These are phyloP conservation scores for Chloroceryle amazona DNA, from an alignment of 2,797 vertebrate species.

Conservation along the genomic window DNA sequence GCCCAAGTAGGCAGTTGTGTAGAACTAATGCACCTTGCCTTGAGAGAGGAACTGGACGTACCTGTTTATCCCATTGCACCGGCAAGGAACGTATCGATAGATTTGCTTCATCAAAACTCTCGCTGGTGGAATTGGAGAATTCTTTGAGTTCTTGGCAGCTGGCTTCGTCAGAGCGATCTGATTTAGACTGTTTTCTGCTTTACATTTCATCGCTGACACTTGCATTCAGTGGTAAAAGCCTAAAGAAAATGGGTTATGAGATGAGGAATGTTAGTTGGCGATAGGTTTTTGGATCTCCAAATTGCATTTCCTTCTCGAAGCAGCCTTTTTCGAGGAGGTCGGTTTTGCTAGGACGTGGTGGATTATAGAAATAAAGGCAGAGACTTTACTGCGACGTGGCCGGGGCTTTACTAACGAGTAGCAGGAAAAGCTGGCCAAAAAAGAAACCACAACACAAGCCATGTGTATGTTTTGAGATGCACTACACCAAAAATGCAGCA, in stretches of 20 bases:
- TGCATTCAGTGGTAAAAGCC: not conserved
- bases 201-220: not conserved
- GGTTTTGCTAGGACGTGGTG: not conserved
- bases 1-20: not conserved
- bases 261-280: not conserved
- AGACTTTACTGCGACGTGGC: not conserved
- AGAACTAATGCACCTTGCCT: slow-evolving; percentile 5
- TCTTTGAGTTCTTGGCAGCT: not conserved
- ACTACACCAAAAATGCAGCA: not conserved
- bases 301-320: not conserved
- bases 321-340: not conserved
- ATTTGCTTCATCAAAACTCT: not conserved
- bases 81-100: not conserved
- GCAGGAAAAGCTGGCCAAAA: not conserved
- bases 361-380: not conserved
- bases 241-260: not conserved
- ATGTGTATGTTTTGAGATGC: not conserved
- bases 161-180: not conserved
- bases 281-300: not conserved
- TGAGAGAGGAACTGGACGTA: slow-evolving; percentile 52
- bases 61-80: slow-evolving; percentile 54
- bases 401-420: not conserved
- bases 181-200: not conserved
- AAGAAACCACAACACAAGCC: not conserved
- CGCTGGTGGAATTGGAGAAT: not conserved